phyloP scores from a whole-genome alignment of 2,113 vertebrate species.

The Otus sunia region DNA sequence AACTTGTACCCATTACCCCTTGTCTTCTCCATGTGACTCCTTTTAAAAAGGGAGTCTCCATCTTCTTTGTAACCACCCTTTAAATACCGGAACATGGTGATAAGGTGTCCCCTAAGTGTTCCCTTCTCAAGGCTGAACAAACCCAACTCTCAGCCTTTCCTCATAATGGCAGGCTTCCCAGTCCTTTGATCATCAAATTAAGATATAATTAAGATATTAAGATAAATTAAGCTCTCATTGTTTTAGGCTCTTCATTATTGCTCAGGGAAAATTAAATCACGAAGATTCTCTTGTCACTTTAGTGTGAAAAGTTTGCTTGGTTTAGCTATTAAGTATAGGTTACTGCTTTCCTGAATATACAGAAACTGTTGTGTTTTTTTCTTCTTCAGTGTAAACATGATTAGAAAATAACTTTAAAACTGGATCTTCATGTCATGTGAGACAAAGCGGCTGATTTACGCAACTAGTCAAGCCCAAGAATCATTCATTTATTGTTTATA shows the following conservation, averaged over 20 bases:
- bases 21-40: no score
- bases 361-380: neutral
- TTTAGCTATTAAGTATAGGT: neutral
- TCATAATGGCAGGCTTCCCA: no score
- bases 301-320: neutral
- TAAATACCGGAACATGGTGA: no score
- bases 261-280: neutral
- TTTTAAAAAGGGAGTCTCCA: no score
- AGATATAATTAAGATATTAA: no score
- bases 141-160: no score
- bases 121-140: no score
- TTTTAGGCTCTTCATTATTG: neutral
- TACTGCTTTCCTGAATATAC: neutral
- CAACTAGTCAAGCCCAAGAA: neutral
- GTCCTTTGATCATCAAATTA: no score
- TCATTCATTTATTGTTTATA: neutral
- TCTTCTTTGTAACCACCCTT: no score
- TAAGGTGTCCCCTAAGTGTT: no score
- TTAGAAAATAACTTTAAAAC: neutral
- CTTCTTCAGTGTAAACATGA: neutral
- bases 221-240: neutral
- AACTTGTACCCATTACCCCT: no score
- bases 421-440: neutral
- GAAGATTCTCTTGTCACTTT: neutral
- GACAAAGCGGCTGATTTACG: neutral